Conservation (phyloP, 2,797 vertebrate genomes). For the Leucoraja ocellata region DNA sequence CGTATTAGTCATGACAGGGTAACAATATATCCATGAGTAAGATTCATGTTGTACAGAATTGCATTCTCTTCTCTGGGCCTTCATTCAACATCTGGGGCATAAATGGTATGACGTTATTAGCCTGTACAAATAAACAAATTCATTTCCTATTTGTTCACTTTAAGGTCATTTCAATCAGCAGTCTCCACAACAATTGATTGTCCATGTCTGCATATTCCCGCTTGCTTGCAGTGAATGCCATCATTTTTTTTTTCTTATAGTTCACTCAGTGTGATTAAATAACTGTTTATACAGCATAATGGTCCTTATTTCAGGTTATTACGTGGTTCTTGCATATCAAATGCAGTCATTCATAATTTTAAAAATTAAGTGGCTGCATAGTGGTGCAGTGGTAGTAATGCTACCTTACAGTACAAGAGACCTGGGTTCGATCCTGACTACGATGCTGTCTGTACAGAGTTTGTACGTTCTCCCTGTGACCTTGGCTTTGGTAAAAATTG, state of each 20-base stretch:
- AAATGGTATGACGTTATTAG: background rate
- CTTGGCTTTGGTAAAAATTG: no score
- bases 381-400: no score
- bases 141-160: slow-evolving; percentile 19
- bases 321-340: background rate
- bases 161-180: slow-evolving; percentile 12
- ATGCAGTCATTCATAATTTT: background rate
- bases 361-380: no score
- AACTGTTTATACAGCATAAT: background rate
- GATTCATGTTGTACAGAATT: background rate
- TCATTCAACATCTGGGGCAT: background rate
- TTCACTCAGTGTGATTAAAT: no score
- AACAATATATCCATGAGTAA: background rate
- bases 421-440: no score
- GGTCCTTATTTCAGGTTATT: background rate
- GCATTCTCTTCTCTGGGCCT: background rate
- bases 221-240: background rate
- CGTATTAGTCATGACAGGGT: no score
- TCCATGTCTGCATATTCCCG: background rate
- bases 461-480: no score
- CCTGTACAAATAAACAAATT: background rate
- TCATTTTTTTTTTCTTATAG: background rate
- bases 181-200: slow-evolving; percentile 1
- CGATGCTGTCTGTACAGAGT: no score
- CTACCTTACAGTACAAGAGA: no score